Conservation (phyloP, 2,113 vertebrate species). For the Nycticryphes semicollaris region DNA sequence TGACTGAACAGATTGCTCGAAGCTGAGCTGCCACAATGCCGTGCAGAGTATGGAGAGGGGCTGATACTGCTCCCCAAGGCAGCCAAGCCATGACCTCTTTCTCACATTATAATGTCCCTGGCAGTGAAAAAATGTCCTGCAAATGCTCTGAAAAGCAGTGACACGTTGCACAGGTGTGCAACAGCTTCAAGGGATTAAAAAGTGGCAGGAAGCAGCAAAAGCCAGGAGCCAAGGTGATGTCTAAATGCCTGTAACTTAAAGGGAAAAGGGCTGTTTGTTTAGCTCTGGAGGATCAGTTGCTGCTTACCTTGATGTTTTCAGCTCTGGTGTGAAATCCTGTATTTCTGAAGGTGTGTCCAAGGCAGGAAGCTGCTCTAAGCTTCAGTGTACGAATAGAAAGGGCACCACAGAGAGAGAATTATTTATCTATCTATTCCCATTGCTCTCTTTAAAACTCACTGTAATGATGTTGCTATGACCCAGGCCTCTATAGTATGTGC, state of each 20-base stretch:
- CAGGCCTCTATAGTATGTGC: conserved; percentile 13
- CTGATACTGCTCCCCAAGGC: background rate
- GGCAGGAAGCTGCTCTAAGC: conserved; percentile 20
- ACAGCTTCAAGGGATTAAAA: conserved; percentile 31
- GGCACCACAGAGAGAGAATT: conserved; percentile 10
- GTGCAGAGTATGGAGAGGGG: background rate
- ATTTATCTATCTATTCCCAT: conserved; percentile 44
- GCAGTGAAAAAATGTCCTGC: background rate
- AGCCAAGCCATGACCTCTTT: background rate
- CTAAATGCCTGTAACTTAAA: conserved; percentile 20
- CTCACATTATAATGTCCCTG: background rate
- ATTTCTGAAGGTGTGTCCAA: conserved; percentile 38
- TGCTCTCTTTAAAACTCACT: conserved; percentile 34
- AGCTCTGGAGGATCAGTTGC: background rate
- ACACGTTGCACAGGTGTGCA: conserved; percentile 32
- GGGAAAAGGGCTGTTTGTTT: background rate
- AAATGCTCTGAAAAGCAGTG: background rate
- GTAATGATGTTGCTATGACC: conserved; percentile 40
- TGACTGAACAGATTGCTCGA: background rate
- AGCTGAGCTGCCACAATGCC: background rate
- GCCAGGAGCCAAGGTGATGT: conserved; percentile 18
- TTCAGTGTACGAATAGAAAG: conserved; percentile 37
- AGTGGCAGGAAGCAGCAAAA: conserved; percentile 15
- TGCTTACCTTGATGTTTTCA: conserved; percentile 1
- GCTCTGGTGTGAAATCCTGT: background rate